Base-by-base conservation (phyloP, 2,113 vertebrate species). In the Oryzias javanicus region DNA sequence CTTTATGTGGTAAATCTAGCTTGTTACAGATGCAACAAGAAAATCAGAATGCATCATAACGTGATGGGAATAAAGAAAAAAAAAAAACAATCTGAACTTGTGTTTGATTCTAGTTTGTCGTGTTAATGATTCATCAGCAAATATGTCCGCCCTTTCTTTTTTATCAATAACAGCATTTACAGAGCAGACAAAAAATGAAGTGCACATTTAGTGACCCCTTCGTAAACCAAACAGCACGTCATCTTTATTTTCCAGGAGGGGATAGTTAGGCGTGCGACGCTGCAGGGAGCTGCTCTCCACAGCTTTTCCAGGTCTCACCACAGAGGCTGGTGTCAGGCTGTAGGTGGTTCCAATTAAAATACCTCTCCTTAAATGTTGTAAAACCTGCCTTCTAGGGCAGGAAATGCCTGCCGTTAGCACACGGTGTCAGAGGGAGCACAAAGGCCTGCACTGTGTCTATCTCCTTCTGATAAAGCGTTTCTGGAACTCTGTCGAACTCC, bases 271-370 rank as follows among this genome's bases (percentile, higher is more conserved):
- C 19, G 56, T 42, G 68, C 65, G 68, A 74, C 75, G 76, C 59
- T 22, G 20, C 14, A 17, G 56, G 59, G 64, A 74, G 71, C 71
- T 67, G 70, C 70, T 72, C 75, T 52, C 62, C 41, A 75, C 70
- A 52, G 76, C 64, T 72, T 72, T 68, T 67, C 70, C 27, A n/a
- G 57, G 72, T 78, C 68, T 59, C 80, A 72, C 73, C 50, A 20
- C 40, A 17, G 55, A 65, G 56, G 67, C 70, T 35, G 51, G 73
- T 49, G 76, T 82, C 74, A 71, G 63, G 35, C 73, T 46, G 60
- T 45, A 83, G 78, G 78, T 88, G 88, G 74, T 84, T 89, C 83
- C 83, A 83, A 88, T 89, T 90, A 87, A 87, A 89, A 88, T 89
- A 85, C 85, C 77, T 87, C 83, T 65, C 49, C 76, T 66, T 78